A percentile compares a stretch with the other conserved stretches of the same genome.
Conservation (phyloP, 2,888 invertebrate species). For the Brenthis daphne region DNA sequence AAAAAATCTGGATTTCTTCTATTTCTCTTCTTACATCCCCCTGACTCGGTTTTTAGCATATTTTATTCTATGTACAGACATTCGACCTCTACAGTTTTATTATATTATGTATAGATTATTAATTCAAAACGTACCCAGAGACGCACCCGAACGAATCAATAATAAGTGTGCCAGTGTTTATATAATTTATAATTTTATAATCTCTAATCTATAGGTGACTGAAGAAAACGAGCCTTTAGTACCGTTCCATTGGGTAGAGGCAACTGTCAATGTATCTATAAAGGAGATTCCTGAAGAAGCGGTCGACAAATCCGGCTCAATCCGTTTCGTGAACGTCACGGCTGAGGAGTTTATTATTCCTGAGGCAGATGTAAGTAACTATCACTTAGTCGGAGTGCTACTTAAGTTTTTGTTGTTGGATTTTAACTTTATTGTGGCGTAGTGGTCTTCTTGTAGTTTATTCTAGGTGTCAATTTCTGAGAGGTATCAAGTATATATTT, state of each 20-base stretch:
- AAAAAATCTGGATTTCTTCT: too few relatives aligned
- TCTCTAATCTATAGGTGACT: constrained; percentile 74
- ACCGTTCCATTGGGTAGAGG: constrained; percentile 86
- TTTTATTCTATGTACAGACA: too few relatives aligned
- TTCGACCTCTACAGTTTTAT: too few relatives aligned
- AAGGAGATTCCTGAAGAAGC: constrained; percentile 95
- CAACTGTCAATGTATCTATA: constrained; percentile 93
- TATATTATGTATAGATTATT: too few relatives aligned
- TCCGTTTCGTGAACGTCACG: constrained; percentile 90
- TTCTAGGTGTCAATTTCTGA: too few relatives aligned
- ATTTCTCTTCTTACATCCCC: too few relatives aligned
- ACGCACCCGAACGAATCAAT: not conserved
- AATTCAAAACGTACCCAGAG: too few relatives aligned
- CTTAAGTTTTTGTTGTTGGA: not conserved
- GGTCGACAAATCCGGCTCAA: constrained; percentile 95
- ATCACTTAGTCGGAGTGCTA: constrained; percentile 7
- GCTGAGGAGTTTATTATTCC: constrained; percentile 92
- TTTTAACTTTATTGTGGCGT: too few relatives aligned
- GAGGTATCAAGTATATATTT: too few relatives aligned
- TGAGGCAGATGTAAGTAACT: constrained; percentile 69
- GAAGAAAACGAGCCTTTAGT: constrained; percentile 84
- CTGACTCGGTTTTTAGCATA: too few relatives aligned
- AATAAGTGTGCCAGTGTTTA: not conserved
- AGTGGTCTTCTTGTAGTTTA: too few relatives aligned
- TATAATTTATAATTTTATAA: not conserved